A percentile compares a stretch with the other conserved stretches of the same genome.
These are phyloP conservation scores for Loxodonta africana DNA, from an alignment of 2,113 vertebrate species.

Conservation along the genomic window DNA sequence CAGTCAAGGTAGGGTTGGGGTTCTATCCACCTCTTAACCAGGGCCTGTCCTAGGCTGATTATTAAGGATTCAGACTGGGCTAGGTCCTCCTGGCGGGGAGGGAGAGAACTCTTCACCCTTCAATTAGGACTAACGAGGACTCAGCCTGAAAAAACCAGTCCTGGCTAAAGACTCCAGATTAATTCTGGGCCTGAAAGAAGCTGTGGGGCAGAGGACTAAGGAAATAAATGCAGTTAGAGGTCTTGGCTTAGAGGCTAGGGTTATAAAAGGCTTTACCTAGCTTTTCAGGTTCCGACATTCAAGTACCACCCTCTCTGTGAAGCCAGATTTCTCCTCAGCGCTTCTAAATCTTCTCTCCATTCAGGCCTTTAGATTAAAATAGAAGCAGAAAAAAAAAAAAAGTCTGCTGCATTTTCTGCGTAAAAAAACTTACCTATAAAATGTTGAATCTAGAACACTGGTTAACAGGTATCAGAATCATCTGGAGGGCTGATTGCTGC, in stretches of 20 bases:
- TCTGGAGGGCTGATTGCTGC: not conserved
- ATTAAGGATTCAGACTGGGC: not conserved
- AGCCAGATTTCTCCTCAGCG: not conserved
- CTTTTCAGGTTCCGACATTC: not conserved
- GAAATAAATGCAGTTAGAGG: not conserved
- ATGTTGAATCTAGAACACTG: not conserved
- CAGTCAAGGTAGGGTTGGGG: slow-evolving; percentile 70
- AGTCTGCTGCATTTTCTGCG: not conserved
- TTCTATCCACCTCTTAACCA: not conserved
- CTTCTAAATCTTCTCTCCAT: not conserved
- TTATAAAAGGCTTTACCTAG: not conserved
- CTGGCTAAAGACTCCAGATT: not conserved
- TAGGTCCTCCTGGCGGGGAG: not conserved
- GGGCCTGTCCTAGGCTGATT: not conserved
- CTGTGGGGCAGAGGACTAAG: no score
- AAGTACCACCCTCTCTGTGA: not conserved
- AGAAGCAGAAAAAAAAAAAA: not conserved
- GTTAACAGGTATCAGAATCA: not conserved
- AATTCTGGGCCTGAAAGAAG: not conserved
- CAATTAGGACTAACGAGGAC: not conserved
- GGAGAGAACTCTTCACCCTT: not conserved
- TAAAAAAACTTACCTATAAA: not conserved
- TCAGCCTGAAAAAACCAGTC: not conserved
- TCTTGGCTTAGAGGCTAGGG: not conserved
- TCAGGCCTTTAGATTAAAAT: not conserved